Conservation (phyloP, 2,888 invertebrate species). For the Eilema sororculum region DNA sequence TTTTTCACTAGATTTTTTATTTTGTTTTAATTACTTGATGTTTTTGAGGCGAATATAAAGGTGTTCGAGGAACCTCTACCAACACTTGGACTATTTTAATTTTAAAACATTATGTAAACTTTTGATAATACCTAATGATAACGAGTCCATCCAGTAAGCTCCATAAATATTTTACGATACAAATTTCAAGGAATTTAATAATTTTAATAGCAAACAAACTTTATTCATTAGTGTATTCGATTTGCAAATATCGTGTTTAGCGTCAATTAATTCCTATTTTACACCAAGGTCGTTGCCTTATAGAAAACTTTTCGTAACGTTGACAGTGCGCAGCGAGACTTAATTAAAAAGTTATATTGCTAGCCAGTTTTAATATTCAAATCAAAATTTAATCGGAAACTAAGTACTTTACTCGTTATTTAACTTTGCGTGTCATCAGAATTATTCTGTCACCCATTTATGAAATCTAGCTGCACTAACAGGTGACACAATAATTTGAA, state of each 20-base stretch:
- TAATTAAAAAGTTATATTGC: conserved; percentile 35
- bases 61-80: no score
- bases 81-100: neutral
- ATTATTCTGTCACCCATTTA: neutral
- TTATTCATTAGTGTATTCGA: conserved; percentile 31
- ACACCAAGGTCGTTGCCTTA: conserved; percentile 44
- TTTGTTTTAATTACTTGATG: no score
- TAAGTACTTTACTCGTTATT: neutral
- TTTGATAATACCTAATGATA: neutral
- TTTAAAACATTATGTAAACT: neutral
- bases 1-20: no score
- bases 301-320: conserved; percentile 29
- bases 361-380: conserved; percentile 6
- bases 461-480: no score
- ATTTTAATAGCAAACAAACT: conserved; percentile 16
- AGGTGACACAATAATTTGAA: no score
- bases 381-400: neutral
- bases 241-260: conserved; percentile 44
- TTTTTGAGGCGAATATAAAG: no score
- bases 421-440: neutral
- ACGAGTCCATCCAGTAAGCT: neutral
- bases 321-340: conserved; percentile 26
- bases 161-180: conserved; percentile 5
- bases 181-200: neutral
- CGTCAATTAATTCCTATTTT: conserved; percentile 34